Evolutionary conservation across 2,113 vertebrate genomes (phyloP).

Genomic region (Lanius collurio): DNA sequence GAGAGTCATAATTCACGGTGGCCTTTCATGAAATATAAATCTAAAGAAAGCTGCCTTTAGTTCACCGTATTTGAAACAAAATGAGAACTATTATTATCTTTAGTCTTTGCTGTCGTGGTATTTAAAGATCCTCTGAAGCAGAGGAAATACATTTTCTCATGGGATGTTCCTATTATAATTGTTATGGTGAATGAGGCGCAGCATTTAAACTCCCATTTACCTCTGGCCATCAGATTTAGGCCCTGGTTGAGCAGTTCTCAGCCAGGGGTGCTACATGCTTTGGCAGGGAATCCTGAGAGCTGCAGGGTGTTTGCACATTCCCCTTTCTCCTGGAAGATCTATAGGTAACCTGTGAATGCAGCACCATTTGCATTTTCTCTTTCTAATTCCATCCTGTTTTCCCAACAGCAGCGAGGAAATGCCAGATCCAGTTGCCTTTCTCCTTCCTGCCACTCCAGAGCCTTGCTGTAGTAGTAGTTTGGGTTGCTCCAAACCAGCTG

Average conservation of each 20-base stretch:
- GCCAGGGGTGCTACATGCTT: neutral
- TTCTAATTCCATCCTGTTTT: neutral
- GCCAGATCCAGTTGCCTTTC: neutral
- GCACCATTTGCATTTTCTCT: neutral
- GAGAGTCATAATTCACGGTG: neutral
- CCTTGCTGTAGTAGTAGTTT: neutral
- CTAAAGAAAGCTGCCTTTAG: neutral
- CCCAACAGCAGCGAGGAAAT: rapidly evolving
- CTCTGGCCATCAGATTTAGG: neutral
- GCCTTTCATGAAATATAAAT: slow-evolving; percentile 7
- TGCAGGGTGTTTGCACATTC: neutral
- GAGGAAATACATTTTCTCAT: neutral
- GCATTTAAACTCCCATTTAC: neutral
- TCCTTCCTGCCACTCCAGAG: neutral
- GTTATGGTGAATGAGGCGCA: neutral
- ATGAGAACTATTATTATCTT: neutral
- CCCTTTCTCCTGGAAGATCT: neutral
- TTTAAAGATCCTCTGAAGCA: neutral
- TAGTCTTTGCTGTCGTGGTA: neutral
- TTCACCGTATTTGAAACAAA: neutral
- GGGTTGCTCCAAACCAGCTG: neutral
- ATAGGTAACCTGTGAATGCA: neutral
- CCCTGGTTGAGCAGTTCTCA: neutral
- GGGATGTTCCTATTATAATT: neutral
- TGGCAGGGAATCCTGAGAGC: neutral